Conservation (phyloP, 2,888 invertebrate species). For the Drosophila borealis region DNA sequence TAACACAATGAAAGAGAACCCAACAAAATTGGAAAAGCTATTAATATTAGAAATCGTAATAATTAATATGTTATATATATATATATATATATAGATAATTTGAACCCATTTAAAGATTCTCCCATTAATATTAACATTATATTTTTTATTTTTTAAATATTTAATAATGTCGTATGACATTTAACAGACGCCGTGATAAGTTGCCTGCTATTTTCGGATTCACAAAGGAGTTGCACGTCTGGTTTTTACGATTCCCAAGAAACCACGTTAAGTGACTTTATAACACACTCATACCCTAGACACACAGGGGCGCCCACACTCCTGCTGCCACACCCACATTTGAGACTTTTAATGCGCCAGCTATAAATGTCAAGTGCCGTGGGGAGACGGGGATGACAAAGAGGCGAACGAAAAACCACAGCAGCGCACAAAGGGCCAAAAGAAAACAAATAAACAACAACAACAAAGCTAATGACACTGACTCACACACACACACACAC, state of each 20-base stretch:
- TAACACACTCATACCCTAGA: slow-evolving; percentile 42
- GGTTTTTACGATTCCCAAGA: slow-evolving; percentile 36
- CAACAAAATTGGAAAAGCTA: too few relatives aligned
- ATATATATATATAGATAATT: too few relatives aligned
- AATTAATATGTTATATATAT: too few relatives aligned
- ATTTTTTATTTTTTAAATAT: neutral
- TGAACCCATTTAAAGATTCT: too few relatives aligned
- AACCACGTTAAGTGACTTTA: slow-evolving; percentile 50
- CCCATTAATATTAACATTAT: too few relatives aligned
- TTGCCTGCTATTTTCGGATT: slow-evolving; percentile 3
- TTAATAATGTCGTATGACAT: slow-evolving; percentile 6
- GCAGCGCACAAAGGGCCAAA: slow-evolving; percentile 59
- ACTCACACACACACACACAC: slow-evolving; percentile 17
- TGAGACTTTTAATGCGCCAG: slow-evolving; percentile 68
- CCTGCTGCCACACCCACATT: slow-evolving; percentile 35
- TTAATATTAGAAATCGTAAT: too few relatives aligned
- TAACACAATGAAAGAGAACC: too few relatives aligned
- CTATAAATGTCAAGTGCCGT: slow-evolving; percentile 74
- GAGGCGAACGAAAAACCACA: slow-evolving; percentile 61
- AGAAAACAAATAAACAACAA: slow-evolving; percentile 51
- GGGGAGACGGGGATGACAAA: slow-evolving; percentile 53
- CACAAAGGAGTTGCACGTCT: slow-evolving; percentile 12
- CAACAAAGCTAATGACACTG: slow-evolving; percentile 24
- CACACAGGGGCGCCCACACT: slow-evolving; percentile 6
- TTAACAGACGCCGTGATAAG: slow-evolving; percentile 42